Evolutionary conservation across 2,797 vertebrate genomes (phyloP).

Genomic region (Acipenser ruthenus): DNA sequence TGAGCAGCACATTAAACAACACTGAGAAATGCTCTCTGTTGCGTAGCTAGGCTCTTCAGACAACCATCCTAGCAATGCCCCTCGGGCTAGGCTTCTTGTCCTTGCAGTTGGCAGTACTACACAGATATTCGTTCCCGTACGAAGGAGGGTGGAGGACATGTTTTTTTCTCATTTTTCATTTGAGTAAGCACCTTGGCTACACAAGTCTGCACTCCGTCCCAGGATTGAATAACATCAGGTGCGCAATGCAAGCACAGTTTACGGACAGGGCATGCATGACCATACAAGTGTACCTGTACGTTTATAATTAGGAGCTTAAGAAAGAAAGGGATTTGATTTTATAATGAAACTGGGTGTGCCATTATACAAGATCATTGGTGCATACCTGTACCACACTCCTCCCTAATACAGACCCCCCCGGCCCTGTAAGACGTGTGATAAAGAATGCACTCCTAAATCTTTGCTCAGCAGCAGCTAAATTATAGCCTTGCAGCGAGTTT

Average conservation of each 20-base stretch:
- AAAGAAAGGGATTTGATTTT: slow-evolving; percentile 20
- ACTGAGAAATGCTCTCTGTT: background rate
- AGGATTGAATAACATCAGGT: slow-evolving; percentile 63
- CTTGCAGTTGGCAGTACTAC: slow-evolving; percentile 25
- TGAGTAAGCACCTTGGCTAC: slow-evolving; percentile 35
- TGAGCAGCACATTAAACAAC: slow-evolving; percentile 14
- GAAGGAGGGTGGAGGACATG: slow-evolving; percentile 12
- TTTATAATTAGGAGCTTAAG: slow-evolving; percentile 18
- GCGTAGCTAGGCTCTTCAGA: slow-evolving; percentile 32
- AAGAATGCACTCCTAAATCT: too few species aligned
- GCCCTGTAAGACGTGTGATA: too few species aligned
- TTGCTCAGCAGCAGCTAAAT: too few species aligned
- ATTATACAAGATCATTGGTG: too few species aligned
- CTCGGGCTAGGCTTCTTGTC: slow-evolving; percentile 33
- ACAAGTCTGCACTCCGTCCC: slow-evolving; percentile 52
- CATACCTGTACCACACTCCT: too few species aligned
- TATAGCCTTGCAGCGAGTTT: too few species aligned
- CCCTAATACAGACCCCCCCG: too few species aligned
- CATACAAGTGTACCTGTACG: slow-evolving; percentile 45
- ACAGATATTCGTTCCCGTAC: slow-evolving; percentile 27
- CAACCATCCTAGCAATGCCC: slow-evolving; percentile 34
- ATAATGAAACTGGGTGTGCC: slow-evolving; percentile 12
- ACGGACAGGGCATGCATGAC: slow-evolving; percentile 39
- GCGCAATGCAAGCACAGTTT: slow-evolving; percentile 40
- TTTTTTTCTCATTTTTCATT: slow-evolving; percentile 18